These are phyloP conservation scores for Masticophis lateralis DNA, from an alignment of 2,797 vertebrate genomes.

Conservation along the genomic window DNA sequence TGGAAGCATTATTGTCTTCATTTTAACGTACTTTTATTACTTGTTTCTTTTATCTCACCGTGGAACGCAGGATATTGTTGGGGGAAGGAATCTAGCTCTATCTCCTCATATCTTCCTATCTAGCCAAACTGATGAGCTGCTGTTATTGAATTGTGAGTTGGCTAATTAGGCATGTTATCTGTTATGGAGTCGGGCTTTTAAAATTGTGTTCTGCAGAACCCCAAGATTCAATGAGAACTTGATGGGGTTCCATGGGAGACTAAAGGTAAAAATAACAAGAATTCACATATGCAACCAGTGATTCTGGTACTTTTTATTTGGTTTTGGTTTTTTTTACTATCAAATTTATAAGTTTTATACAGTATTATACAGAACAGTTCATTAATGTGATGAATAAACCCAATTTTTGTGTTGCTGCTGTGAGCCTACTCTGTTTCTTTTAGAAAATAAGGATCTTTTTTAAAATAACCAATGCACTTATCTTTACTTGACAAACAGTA, in stretches of 20 bases:
- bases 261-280: not conserved
- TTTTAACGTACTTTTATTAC: not conserved
- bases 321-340: not conserved
- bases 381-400: not conserved
- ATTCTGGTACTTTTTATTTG: not conserved
- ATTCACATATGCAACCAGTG: not conserved
- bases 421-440: slow-evolving; percentile 16
- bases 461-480: not conserved
- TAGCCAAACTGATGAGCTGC: not conserved
- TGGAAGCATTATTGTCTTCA: not conserved
- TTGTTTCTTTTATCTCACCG: not conserved
- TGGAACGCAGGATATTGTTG: not conserved
- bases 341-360: not conserved
- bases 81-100: not conserved
- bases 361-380: not conserved
- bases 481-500: not conserved
- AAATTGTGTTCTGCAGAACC: not conserved
- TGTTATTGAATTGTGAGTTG: not conserved
- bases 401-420: not conserved
- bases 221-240: not conserved
- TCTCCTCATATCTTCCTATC: not conserved
- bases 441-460: slow-evolving; percentile 21
- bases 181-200: not conserved
- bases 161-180: not conserved
- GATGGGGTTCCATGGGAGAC: not conserved